Conservation (phyloP, 1,140 invertebrate species). For the Anagrus nilaparvatae region DNA sequence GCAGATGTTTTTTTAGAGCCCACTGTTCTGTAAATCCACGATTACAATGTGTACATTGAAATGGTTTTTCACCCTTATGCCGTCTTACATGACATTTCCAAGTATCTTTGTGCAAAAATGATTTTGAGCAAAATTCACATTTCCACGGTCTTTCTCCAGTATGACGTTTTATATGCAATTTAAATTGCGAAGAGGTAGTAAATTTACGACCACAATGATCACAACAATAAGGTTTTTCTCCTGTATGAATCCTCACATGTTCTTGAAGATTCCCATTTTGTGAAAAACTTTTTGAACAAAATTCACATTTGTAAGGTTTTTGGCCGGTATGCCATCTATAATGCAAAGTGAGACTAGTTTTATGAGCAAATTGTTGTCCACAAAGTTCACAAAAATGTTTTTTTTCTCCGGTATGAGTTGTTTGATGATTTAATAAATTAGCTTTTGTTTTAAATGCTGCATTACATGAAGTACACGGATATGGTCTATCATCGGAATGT, state of each 20-base stretch:
- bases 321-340: slow-evolving; percentile 48
- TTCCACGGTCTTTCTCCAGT: slow-evolving; percentile 52
- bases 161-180: slow-evolving; percentile 51
- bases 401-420: slow-evolving; percentile 59
- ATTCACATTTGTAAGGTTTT: slow-evolving; percentile 49
- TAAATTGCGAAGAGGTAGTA: slow-evolving; percentile 58
- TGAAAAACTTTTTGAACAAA: slow-evolving; percentile 51
- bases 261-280: slow-evolving; percentile 53
- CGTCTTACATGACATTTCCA: slow-evolving; percentile 54
- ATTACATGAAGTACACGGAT: slow-evolving; percentile 49
- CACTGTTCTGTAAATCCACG: slow-evolving; percentile 55
- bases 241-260: slow-evolving; percentile 50
- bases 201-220: slow-evolving; percentile 59
- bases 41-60: slow-evolving; percentile 49
- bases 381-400: slow-evolving; percentile 67
- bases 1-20: slow-evolving; percentile 56
- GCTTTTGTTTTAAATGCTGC: slow-evolving; percentile 61
- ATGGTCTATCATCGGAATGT: slow-evolving; percentile 54
- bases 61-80: slow-evolving; percentile 53
- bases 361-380: slow-evolving; percentile 62
- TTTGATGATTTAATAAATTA: slow-evolving; percentile 57
- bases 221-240: slow-evolving; percentile 55
- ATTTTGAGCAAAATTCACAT: slow-evolving; percentile 49
- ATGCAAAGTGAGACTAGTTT: slow-evolving; percentile 60
- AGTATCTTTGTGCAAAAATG: slow-evolving; percentile 56